These are phyloP conservation scores for Trichosurus vulpecula DNA, from an alignment of 2,797 vertebrate species.

Conservation along the genomic window DNA sequence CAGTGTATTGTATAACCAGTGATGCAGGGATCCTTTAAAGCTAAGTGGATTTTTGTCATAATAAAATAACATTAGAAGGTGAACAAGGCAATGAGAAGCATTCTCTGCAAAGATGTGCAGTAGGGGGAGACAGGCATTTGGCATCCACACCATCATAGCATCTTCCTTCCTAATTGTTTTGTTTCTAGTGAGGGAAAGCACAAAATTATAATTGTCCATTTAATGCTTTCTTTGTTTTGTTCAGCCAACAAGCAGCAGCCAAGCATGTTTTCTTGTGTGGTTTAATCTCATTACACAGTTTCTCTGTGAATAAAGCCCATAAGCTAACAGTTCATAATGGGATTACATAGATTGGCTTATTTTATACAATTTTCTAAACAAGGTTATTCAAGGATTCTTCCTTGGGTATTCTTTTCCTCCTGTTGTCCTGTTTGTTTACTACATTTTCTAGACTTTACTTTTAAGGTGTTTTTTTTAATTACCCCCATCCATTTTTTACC, in stretches of 20 bases:
- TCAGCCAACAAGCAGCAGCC: conserved; percentile 24
- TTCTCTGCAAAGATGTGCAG: conserved; percentile 7
- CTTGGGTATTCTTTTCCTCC: not conserved
- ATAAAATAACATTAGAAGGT: conserved; percentile 45
- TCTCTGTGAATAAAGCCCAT: conserved; percentile 73
- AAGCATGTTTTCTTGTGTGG: conserved; percentile 65
- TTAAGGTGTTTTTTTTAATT: conserved; percentile 20
- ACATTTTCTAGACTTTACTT: conserved; percentile 12
- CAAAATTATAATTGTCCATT: conserved; percentile 34
- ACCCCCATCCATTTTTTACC: not conserved
- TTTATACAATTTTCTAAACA: conserved; percentile 72
- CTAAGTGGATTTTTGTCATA: not conserved
- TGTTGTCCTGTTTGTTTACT: not conserved
- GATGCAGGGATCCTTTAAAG: conserved; percentile 34
- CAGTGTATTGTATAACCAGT: not conserved
- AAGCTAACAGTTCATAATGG: conserved; percentile 76
- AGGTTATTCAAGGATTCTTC: conserved; percentile 80
- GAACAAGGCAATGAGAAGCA: conserved; percentile 5
- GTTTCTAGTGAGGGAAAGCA: conserved; percentile 17
- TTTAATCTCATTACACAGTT: conserved; percentile 82
- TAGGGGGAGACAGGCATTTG: conserved; percentile 8
- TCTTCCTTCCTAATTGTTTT: conserved; percentile 62
- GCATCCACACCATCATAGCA: conserved; percentile 11
- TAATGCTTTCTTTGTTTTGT: conserved; percentile 70
- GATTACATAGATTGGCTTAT: conserved; percentile 78